These are phyloP conservation scores for Mormyrus iriodes DNA, from an alignment of 2,113 vertebrate genomes.

Conservation along the genomic window DNA sequence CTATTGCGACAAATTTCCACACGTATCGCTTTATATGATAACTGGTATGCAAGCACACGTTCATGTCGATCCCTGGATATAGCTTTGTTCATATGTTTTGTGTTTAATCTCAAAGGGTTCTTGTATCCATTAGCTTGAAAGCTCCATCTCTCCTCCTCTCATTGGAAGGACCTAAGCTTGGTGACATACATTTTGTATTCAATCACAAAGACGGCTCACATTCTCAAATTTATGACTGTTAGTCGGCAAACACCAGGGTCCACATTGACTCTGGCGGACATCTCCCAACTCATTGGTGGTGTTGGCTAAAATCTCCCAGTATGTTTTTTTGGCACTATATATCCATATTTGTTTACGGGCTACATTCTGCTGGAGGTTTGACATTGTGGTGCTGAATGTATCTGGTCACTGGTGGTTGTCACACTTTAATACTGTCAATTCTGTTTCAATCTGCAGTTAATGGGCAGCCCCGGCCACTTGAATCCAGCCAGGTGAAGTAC, in stretches of 20 bases:
- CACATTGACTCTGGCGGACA: not conserved
- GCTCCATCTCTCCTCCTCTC: not conserved
- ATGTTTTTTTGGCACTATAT: not conserved
- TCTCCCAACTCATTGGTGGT: not conserved
- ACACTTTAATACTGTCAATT: not conserved
- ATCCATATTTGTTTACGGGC: not conserved
- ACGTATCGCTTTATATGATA: not conserved
- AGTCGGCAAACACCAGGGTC: no score
- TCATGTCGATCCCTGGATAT: not conserved
- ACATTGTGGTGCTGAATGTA: not conserved
- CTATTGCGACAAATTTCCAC: not conserved
- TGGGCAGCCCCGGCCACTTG: conserved; percentile 90
- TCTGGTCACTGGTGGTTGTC: not conserved
- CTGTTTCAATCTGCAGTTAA: conserved; percentile 67
- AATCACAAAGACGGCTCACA: conserved; percentile 14
- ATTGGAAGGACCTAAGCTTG: conserved; percentile 15
- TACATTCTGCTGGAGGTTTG: not conserved
- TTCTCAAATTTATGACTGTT: not conserved
- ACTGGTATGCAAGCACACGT: no score
- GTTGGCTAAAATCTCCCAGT: not conserved
- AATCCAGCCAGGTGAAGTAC: conserved; percentile 96
- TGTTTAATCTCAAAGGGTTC: conserved; percentile 12
- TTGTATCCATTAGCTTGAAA: not conserved
- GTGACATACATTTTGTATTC: not conserved
- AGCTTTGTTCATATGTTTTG: not conserved